Conservation (phyloP, 2,113 vertebrate species). For the Mirounga angustirostris region DNA sequence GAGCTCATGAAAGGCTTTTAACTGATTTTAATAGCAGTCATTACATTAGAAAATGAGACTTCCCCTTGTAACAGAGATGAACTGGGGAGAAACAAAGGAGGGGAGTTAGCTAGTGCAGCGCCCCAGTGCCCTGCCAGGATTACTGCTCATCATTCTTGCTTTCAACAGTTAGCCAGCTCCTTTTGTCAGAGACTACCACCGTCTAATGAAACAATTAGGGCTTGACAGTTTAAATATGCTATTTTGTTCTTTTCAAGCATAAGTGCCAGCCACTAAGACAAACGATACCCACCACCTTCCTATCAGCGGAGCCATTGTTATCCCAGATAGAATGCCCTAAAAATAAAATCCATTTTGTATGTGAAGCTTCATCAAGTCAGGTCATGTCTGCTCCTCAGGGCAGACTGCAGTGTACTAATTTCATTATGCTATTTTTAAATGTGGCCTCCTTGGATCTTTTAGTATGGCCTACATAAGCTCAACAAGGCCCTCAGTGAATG, state of each 20-base stretch:
- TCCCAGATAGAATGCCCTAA: conserved; percentile 88
- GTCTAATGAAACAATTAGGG: conserved; percentile 90
- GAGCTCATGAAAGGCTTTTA: conserved; percentile 79
- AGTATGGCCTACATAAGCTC: conserved; percentile 86
- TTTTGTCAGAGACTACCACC: conserved; percentile 87
- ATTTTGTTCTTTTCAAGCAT: conserved; percentile 85
- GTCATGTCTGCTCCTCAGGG: conserved; percentile 86
- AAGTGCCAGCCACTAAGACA: conserved; percentile 88
- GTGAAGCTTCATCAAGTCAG: conserved; percentile 88
- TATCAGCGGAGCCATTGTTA: conserved; percentile 88
- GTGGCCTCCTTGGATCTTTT: conserved; percentile 85
- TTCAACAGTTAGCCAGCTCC: conserved; percentile 81
- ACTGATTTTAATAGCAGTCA: conserved; percentile 85
- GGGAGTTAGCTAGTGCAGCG: conserved; percentile 76
- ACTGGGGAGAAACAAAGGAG: conserved; percentile 84
- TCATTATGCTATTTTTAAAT: conserved; percentile 90
- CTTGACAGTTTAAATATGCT: conserved; percentile 88
- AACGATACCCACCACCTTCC: conserved; percentile 85
- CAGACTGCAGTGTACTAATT: conserved; percentile 87
- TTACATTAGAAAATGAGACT: conserved; percentile 84
- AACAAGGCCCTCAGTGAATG: conserved; percentile 69
- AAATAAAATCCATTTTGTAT: conserved; percentile 89
- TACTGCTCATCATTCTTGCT: conserved; percentile 86
- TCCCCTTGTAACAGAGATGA: conserved; percentile 82
- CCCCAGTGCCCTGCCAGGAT: conserved; percentile 82